These are phyloP conservation scores for Enteromius viviparus DNA, from an alignment of 2,797 vertebrate genomes.

Conservation along the genomic window DNA sequence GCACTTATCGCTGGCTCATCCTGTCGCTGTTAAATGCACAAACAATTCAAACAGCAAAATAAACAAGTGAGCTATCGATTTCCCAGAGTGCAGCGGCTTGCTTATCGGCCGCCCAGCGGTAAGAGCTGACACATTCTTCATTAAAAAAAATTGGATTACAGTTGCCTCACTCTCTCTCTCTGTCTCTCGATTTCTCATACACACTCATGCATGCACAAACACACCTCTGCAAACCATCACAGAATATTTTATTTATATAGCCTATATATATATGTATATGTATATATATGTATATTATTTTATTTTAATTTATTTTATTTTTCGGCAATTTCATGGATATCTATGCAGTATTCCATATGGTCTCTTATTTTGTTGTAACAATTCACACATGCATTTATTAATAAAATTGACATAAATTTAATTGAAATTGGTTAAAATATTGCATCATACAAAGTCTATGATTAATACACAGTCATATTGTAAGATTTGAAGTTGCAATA, in stretches of 20 bases:
- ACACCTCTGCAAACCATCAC: slow-evolving; percentile 1
- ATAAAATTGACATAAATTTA: background rate
- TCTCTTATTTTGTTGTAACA: background rate
- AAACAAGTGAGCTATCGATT: slow-evolving; percentile 86
- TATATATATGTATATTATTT: background rate
- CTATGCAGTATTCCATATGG: background rate
- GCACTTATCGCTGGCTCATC: slow-evolving; percentile 76
- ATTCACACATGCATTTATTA: background rate
- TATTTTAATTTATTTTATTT: background rate
- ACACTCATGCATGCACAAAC: background rate
- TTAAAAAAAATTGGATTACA: slow-evolving; percentile 90
- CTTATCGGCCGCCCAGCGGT: slow-evolving; percentile 81
- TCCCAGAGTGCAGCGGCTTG: slow-evolving; percentile 85
- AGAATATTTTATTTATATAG: background rate
- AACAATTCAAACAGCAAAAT: slow-evolving; percentile 92
- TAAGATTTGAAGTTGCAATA: background rate
- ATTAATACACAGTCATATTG: background rate
- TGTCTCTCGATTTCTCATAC: background rate
- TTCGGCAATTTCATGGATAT: background rate
- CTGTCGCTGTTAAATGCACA: slow-evolving; percentile 77
- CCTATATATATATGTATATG: too few relatives aligned
- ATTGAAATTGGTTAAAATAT: background rate
- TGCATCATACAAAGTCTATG: background rate
- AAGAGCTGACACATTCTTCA: slow-evolving; percentile 85
- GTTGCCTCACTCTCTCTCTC: slow-evolving; percentile 64